A percentile compares a stretch with the other conserved stretches of the same genome.
Conservation (phyloP, 2,888 invertebrate species). For the Heliconius erato region DNA sequence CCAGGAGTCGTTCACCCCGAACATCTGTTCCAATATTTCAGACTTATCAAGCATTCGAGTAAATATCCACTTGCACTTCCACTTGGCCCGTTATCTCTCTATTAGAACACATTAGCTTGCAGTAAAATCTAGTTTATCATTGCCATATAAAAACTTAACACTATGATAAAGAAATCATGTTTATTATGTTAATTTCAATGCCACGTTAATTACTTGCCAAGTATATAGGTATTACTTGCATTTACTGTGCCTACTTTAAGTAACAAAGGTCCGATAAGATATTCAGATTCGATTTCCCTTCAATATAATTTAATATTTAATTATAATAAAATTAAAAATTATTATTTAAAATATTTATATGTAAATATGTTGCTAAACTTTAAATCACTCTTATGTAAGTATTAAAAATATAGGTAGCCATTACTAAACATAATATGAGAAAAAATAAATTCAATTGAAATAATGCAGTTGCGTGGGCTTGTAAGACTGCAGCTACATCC, state of each 20-base stretch:
- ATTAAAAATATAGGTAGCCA: background rate
- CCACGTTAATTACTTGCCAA: background rate
- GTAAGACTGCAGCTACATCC: conserved; percentile 11
- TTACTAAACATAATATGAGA: background rate
- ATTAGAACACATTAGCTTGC: conserved; percentile 57
- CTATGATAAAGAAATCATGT: conserved; percentile 29
- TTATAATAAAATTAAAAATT: too few relatives aligned
- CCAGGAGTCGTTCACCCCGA: conserved; percentile 75
- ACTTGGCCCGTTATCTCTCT: conserved; percentile 59
- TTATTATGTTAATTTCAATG: conserved; percentile 1
- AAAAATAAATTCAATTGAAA: background rate
- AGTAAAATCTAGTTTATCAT: conserved; percentile 46
- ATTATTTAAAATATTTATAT: too few relatives aligned
- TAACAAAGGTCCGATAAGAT: background rate
- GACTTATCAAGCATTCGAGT: conserved; percentile 72
- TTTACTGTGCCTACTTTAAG: background rate
- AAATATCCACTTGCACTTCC: conserved; percentile 57
- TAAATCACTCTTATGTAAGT: too few relatives aligned
- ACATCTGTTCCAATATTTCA: conserved; percentile 84
- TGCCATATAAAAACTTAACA: conserved; percentile 38
- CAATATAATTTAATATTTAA: too few relatives aligned
- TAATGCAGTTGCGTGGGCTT: background rate
- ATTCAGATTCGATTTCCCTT: background rate
- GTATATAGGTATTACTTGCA: background rate
- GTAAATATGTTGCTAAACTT: too few relatives aligned